These are phyloP conservation scores for Spilogale gracilis DNA, from an alignment of 2,113 vertebrate species.

Conservation along the genomic window DNA sequence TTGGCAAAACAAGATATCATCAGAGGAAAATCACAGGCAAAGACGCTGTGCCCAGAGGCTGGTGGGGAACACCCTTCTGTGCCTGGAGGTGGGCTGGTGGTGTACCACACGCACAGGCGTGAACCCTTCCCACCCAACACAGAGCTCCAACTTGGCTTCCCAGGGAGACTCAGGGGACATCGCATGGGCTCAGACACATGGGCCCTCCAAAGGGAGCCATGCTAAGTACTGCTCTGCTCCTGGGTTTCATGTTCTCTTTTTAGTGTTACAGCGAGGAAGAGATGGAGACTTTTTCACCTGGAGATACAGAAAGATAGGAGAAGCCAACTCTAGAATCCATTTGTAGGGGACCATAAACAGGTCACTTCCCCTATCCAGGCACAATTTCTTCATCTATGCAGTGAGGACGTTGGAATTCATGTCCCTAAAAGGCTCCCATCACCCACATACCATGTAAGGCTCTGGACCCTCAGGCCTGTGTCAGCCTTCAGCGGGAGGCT, in stretches of 20 bases:
- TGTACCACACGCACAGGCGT: neutral
- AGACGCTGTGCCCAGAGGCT: constrained; percentile 68
- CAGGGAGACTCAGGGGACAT: constrained; percentile 7
- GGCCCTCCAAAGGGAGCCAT: neutral
- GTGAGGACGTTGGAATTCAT: constrained; percentile 17
- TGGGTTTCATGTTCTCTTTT: neutral
- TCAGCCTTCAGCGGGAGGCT: neutral
- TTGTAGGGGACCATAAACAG: neutral
- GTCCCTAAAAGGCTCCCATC: neutral
- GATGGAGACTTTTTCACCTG: neutral
- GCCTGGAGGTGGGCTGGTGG: constrained; percentile 51
- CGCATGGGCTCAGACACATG: neutral
- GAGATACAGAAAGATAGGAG: neutral
- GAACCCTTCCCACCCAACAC: neutral
- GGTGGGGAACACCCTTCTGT: constrained; percentile 71
- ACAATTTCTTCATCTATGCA: neutral
- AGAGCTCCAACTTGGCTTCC: constrained; percentile 34
- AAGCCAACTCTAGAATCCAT: neutral
- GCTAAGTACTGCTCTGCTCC: neutral
- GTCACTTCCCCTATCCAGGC: neutral
- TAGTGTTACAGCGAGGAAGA: neutral
- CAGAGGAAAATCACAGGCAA: constrained; percentile 82
- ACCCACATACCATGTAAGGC: neutral
- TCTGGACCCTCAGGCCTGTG: neutral
- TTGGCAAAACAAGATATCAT: constrained; percentile 86